A percentile compares a stretch with the other conserved stretches of the same genome.
Evolutionary conservation across 2,797 vertebrate species (phyloP).

Genomic region (Graptemys geographica): DNA sequence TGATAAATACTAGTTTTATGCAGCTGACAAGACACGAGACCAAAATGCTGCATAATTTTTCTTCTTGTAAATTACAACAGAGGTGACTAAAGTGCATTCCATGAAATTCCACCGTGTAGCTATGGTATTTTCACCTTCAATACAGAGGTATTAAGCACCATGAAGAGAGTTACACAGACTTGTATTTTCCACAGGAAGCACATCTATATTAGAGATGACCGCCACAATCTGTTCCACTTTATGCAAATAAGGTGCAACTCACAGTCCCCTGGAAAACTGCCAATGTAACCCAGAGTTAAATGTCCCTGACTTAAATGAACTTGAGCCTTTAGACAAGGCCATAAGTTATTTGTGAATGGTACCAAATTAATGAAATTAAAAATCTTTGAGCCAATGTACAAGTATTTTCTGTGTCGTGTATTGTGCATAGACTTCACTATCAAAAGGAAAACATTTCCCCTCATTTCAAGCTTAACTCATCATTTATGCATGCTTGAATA

Average conservation of each 20-base stretch:
- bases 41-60: background rate
- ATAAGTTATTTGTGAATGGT: background rate
- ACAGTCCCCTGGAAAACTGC: background rate
- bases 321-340: background rate
- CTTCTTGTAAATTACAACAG: background rate
- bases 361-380: background rate
- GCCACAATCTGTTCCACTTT: background rate
- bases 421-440: no score
- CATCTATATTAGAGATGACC: background rate
- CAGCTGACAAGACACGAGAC: background rate
- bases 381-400: background rate
- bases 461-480: background rate
- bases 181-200: background rate
- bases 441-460: background rate
- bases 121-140: background rate
- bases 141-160: background rate
- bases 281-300: background rate
- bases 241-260: background rate
- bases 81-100: background rate
- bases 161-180: accelerated
- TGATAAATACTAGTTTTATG: background rate
- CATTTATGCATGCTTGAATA: background rate
- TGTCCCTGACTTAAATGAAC: background rate
- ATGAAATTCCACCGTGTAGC: background rate
- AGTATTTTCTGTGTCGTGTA: background rate